phyloP scores from a whole-genome alignment of 2,888 invertebrate genomes.

The Sussaba pulchella region DNA sequence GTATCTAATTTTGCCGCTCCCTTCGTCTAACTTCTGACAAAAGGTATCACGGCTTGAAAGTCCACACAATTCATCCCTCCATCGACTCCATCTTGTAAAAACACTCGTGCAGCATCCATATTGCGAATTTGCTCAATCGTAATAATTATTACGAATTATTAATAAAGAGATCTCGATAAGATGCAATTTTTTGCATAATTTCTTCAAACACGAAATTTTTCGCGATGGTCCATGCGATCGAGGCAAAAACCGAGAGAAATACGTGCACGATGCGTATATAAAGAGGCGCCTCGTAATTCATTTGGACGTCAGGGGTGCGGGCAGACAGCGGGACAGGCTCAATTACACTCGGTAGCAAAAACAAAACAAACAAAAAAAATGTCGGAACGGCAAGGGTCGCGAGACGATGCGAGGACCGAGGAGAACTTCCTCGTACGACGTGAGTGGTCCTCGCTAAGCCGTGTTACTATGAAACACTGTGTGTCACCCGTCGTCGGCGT shows the following conservation, averaged over 20 bases:
- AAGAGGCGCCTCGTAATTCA: constrained; percentile 79
- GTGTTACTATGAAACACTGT: constrained; percentile 72
- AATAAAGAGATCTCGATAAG: too few relatives aligned
- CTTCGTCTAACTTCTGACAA: too few relatives aligned
- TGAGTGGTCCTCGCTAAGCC: constrained; percentile 79
- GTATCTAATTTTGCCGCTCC: too few relatives aligned
- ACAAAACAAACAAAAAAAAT: not conserved
- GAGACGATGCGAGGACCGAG: constrained; percentile 65
- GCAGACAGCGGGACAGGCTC: constrained; percentile 77
- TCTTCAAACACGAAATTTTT: not conserved
- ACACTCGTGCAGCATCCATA: too few relatives aligned
- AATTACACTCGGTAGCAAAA: constrained; percentile 77
- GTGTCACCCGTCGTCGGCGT: constrained; percentile 55
- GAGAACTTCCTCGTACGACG: constrained; percentile 82
- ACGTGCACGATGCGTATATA: constrained; percentile 29
- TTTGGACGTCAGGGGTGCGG: constrained; percentile 68
- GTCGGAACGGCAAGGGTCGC: constrained; percentile 54
- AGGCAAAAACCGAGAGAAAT: constrained; percentile 24
- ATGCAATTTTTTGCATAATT: too few relatives aligned
- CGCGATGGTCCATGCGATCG: not conserved
- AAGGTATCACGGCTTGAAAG: too few relatives aligned
- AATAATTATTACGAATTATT: too few relatives aligned
- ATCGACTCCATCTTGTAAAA: too few relatives aligned
- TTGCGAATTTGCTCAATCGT: too few relatives aligned
- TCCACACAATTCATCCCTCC: too few relatives aligned